phyloP scores from a whole-genome alignment of 2,113 vertebrate genomes.

The Pheucticus melanocephalus region DNA sequence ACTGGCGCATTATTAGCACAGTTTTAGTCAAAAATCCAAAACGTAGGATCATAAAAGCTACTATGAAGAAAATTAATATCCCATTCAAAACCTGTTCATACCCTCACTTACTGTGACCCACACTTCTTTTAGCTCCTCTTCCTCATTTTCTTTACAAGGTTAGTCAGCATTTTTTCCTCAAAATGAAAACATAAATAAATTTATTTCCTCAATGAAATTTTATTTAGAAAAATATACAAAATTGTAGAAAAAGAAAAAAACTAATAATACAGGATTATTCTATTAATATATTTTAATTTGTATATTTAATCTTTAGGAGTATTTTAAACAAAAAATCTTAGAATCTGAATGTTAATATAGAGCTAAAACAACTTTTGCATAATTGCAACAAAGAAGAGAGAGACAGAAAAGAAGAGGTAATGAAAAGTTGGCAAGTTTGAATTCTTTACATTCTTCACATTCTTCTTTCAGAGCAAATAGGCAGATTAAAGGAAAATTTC shows the following conservation, averaged over 20 bases:
- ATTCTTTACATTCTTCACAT: neutral
- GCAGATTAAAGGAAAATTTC: conserved; percentile 17
- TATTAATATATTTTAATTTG: neutral
- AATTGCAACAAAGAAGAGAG: neutral
- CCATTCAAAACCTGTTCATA: neutral
- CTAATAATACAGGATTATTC: neutral
- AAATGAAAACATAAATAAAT: neutral
- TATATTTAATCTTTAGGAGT: neutral
- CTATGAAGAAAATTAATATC: neutral
- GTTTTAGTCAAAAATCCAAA: neutral
- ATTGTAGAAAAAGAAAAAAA: neutral
- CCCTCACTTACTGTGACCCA: neutral
- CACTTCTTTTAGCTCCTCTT: neutral
- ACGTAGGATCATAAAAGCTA: neutral
- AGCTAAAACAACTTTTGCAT: neutral
- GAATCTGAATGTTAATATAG: neutral
- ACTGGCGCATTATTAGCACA: accelerated
- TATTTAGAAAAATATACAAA: neutral
- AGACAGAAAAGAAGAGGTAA: neutral
- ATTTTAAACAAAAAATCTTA: neutral
- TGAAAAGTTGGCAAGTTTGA: neutral
- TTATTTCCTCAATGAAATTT: neutral
- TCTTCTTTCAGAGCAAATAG: neutral
- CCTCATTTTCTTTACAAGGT: neutral
- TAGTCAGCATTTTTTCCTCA: neutral